Evolutionary conservation across 2,888 invertebrate genomes (phyloP).

Genomic region (Meiosimyza platycephala): DNA sequence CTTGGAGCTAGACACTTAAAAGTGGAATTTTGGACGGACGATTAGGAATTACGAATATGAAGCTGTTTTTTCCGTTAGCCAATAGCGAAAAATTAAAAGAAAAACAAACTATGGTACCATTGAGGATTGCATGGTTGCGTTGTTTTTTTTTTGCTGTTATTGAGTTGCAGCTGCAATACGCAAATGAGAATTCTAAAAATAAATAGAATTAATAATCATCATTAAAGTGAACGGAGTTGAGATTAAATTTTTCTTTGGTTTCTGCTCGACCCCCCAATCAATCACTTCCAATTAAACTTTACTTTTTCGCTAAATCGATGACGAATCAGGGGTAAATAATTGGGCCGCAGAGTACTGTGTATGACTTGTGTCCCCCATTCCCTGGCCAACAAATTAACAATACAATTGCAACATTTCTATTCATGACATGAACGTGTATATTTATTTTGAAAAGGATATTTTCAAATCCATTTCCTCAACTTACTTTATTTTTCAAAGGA

Average conservation of each 20-base stretch:
- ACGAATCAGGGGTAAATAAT: constrained; percentile 53
- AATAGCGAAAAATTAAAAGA: too few species aligned
- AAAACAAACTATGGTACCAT: neutral
- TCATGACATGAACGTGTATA: too few species aligned
- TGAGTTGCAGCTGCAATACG: neutral
- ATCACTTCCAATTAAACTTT: constrained; percentile 46
- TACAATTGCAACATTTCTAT: too few species aligned
- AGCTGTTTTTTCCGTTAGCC: too few species aligned
- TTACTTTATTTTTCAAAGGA: neutral
- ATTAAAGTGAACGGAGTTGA: neutral
- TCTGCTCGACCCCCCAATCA: constrained; percentile 17
- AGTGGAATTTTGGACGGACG: neutral
- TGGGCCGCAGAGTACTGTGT: neutral
- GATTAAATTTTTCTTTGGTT: too few species aligned
- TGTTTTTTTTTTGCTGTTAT: too few species aligned
- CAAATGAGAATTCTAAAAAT: neutral
- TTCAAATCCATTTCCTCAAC: constrained; percentile 11
- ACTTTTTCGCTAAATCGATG: constrained; percentile 59
- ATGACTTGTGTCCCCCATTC: neutral
- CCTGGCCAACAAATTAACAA: too few species aligned
- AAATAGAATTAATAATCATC: neutral
- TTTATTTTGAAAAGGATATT: too few species aligned
- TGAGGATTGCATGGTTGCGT: neutral
- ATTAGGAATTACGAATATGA: too few species aligned
- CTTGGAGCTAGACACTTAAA: neutral